A percentile compares a stretch with the other conserved stretches of the same genome.
phyloP scores from a whole-genome alignment of 2,797 vertebrate species.

The Cryptoprocta ferox region DNA sequence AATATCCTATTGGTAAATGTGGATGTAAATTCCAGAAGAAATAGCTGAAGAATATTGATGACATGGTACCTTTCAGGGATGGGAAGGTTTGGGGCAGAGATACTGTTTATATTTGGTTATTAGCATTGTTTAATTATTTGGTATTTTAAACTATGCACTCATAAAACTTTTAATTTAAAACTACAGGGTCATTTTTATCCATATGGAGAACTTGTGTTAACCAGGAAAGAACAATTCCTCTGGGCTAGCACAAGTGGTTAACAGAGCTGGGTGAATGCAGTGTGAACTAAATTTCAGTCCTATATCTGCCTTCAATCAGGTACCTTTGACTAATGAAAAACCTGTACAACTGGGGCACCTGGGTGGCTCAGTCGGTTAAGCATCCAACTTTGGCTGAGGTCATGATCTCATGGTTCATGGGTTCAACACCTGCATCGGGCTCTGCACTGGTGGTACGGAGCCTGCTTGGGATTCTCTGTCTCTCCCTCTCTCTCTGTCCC shows the following conservation, averaged over 20 bases:
- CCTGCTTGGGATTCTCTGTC: too few species aligned
- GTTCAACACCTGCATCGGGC: too few species aligned
- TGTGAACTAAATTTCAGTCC: not conserved
- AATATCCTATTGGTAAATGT: not conserved
- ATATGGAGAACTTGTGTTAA: not conserved
- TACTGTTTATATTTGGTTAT: not conserved
- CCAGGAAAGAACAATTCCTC: not conserved
- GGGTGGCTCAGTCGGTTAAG: too few species aligned
- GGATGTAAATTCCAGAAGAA: not conserved
- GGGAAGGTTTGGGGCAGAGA: not conserved
- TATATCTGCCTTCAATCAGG: not conserved
- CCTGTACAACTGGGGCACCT: not conserved
- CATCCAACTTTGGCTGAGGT: too few species aligned
- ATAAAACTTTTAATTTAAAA: not conserved
- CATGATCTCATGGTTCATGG: too few species aligned
- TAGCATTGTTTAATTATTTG: not conserved
- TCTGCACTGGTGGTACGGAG: too few species aligned
- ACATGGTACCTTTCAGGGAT: not conserved
- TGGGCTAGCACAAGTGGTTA: not conserved
- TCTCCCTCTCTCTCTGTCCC: too few species aligned
- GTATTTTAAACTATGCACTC: not conserved
- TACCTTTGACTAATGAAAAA: not conserved
- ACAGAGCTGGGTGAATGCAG: not conserved
- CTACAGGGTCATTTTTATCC: not conserved
- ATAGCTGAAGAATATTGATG: not conserved